phyloP scores from a whole-genome alignment of 2,113 vertebrate species.

The Gallinago undulata region DNA sequence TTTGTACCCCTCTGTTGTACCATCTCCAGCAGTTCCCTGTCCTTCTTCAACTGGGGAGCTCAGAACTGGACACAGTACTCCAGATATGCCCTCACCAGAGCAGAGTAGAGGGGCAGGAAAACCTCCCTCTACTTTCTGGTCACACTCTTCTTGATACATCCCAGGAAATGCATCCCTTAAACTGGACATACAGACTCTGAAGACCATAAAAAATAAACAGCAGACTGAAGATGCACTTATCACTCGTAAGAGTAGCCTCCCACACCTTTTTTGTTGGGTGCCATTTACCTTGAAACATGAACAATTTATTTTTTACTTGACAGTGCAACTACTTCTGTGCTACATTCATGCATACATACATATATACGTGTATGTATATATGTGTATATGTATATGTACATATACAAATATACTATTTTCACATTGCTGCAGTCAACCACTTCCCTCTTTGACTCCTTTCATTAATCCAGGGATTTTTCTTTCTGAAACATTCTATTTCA shows the following conservation, averaged over 20 bases:
- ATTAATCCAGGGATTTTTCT: neutral
- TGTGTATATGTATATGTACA: fast-evolving
- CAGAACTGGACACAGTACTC: too few relatives aligned
- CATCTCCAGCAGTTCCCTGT: too few relatives aligned
- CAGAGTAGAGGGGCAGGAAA: too few relatives aligned
- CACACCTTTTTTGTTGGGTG: neutral
- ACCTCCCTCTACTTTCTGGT: too few relatives aligned
- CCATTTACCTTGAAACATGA: neutral
- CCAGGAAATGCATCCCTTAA: too few relatives aligned
- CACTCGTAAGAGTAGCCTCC: neutral
- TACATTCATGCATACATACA: neutral
- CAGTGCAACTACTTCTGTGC: neutral
- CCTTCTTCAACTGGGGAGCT: too few relatives aligned
- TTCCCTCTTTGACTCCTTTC: neutral
- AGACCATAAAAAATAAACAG: neutral
- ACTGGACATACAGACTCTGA: neutral
- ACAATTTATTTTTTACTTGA: neutral
- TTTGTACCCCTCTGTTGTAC: too few relatives aligned
- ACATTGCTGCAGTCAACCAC: neutral
- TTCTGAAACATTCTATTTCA: neutral
- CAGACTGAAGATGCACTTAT: neutral
- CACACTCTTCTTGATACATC: too few relatives aligned
- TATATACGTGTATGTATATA: fast-evolving
- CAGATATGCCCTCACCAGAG: too few relatives aligned
- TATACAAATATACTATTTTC: neutral